Evolutionary conservation across 2,888 invertebrate genomes (phyloP), one percentile per base, ranked within the genome.

Genomic region (Acleris laterana): DNA sequence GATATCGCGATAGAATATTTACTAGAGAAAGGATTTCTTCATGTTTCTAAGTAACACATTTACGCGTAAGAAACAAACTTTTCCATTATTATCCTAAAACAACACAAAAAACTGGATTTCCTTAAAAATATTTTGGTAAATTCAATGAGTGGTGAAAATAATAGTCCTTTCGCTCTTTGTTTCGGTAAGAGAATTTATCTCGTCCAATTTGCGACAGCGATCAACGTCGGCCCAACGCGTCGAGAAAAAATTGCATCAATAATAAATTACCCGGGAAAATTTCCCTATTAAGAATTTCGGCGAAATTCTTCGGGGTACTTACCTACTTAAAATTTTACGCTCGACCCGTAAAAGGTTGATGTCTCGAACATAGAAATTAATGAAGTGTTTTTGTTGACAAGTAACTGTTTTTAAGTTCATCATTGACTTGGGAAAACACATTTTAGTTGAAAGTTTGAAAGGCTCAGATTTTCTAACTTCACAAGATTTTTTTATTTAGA

Each of bases 161-260:
- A 46, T 46, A 19, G 46, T 57, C 49, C 46, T 57, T 46, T 13
- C 44, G 22, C 22, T 20, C 57, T 46, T 57, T 57, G 46, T 57
- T 57, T 57, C 7, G 17, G 25, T 46, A 46, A 46, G 46, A 46
- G 25, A 25, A 57, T 57, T 57, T 57, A 57, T 57, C 57, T 57
- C 25, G 44, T 57, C 46, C 25, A 57, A 57, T 57, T 57, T 57
- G 57, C 57, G 57, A 57, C 57, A 57, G 17, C 57, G 57, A 57
- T 57, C 57, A 57, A 57, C 57, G 57, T 51, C 51, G 51, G 44
- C 17, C 46, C 46, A 17, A 5, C 13, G 17, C 46, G n/a, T 13
- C 38, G 42, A 46, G 57, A 44, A 57, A 57, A 57, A 57, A 44
- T 46, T 25, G 57, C 17, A 46, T 44, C 57, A 57, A 57, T 46